Conservation (phyloP, 2,113 vertebrate species). For the Colistium nudipinnis region DNA sequence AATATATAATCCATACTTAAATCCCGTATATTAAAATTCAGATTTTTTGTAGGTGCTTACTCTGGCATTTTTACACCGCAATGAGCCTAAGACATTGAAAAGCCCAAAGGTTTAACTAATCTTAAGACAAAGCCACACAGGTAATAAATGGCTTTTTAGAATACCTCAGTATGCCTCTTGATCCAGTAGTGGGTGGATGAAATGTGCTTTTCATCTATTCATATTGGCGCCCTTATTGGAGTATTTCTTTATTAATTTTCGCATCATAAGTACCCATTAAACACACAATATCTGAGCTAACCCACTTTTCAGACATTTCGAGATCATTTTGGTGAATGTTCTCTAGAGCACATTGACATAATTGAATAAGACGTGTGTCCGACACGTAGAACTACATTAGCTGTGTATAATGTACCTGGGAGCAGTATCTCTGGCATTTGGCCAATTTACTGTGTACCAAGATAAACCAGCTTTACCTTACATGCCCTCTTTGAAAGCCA, state of each 20-base stretch:
- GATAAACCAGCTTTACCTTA: slow-evolving; percentile 10
- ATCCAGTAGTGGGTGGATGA: neutral
- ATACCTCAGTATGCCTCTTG: neutral
- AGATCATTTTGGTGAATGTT: too few relatives aligned
- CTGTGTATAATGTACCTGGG: too few relatives aligned
- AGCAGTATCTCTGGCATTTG: neutral
- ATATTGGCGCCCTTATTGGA: neutral
- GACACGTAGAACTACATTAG: neutral
- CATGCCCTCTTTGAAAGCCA: neutral
- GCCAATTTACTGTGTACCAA: neutral
- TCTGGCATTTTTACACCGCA: too few relatives aligned
- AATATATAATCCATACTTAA: too few relatives aligned
- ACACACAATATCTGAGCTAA: too few relatives aligned
- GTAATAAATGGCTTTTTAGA: neutral
- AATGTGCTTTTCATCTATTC: neutral
- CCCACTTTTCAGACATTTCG: too few relatives aligned
- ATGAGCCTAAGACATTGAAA: too few relatives aligned
- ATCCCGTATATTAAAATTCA: too few relatives aligned
- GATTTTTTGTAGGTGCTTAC: too few relatives aligned
- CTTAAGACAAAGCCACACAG: neutral
- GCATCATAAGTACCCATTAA: neutral
- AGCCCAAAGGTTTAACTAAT: too few relatives aligned
- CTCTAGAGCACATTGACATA: too few relatives aligned
- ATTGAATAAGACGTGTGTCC: neutral
- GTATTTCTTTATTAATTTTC: neutral